These are phyloP conservation scores for Paramacrobiotus metropolitanus DNA, from an alignment of 1,140 invertebrate species.

Conservation along the genomic window DNA sequence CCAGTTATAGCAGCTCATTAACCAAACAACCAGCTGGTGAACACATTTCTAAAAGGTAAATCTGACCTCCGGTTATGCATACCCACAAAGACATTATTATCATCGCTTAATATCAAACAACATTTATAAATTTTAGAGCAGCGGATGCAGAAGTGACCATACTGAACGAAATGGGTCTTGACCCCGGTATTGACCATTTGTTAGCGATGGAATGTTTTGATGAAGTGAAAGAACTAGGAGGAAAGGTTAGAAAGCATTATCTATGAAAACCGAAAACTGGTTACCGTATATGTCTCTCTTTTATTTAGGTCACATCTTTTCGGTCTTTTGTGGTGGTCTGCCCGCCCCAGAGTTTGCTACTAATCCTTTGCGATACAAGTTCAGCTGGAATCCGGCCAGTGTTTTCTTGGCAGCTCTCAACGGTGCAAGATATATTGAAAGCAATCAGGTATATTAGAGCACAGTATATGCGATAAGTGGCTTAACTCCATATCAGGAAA, in stretches of 20 bases:
- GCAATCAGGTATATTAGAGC: slow-evolving; percentile 59
- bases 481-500: background rate
- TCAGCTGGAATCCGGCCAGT: slow-evolving; percentile 82
- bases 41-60: too few relatives aligned
- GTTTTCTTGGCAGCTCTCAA: slow-evolving; percentile 68
- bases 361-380: slow-evolving; percentile 87
- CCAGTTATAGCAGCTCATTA: slow-evolving; percentile 41
- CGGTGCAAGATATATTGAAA: slow-evolving; percentile 59
- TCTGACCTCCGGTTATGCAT: background rate
- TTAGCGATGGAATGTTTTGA: slow-evolving; percentile 91
- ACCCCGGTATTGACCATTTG: slow-evolving; percentile 93
- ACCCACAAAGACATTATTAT: background rate
- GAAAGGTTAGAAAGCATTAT: slow-evolving; percentile 30
- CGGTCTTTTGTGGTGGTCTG: slow-evolving; percentile 88
- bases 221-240: slow-evolving; percentile 47
- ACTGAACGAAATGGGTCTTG: slow-evolving; percentile 82
- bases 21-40: too few relatives aligned
- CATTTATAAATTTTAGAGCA: slow-evolving; percentile 33
- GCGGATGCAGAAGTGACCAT: slow-evolving; percentile 61
- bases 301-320: slow-evolving; percentile 62
- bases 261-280: too few relatives aligned
- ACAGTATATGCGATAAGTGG: too few relatives aligned
- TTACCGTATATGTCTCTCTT: too few relatives aligned
- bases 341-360: slow-evolving; percentile 83
- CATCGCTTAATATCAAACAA: slow-evolving; percentile 3